phyloP scores from a whole-genome alignment of 2,113 vertebrate species.

The Thamnaconus septentrionalis region DNA sequence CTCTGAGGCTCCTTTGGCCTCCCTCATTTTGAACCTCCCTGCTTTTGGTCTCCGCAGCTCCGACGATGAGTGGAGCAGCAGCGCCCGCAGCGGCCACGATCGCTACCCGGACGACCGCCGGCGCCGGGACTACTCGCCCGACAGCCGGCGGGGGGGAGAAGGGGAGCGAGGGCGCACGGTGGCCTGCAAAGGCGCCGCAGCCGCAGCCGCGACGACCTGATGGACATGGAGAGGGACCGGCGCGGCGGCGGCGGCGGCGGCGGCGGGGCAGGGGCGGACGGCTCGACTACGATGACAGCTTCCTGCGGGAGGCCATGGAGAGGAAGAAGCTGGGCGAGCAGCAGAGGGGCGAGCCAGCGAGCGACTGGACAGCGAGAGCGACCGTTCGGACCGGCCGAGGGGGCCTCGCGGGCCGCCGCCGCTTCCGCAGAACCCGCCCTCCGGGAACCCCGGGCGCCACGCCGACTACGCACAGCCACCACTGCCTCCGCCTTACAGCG shows the following conservation, averaged over 20 bases:
- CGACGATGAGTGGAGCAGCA: constrained; percentile 75
- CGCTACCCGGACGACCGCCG: constrained; percentile 64
- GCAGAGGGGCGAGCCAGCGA: constrained; percentile 76
- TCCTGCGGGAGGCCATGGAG: constrained; percentile 83
- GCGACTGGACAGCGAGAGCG: constrained; percentile 73
- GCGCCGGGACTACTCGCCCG: constrained; percentile 70
- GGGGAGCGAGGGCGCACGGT: not conserved
- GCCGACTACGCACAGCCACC: constrained; percentile 60
- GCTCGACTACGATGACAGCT: constrained; percentile 77
- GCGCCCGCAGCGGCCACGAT: constrained; percentile 59
- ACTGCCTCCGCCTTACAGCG: constrained; percentile 78
- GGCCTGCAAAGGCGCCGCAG: constrained; percentile 71
- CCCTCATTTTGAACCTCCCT: not conserved
- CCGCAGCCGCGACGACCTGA: constrained; percentile 85
- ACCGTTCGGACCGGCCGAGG: constrained; percentile 65
- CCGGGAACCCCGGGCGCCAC: constrained; percentile 58
- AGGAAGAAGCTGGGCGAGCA: constrained; percentile 79
- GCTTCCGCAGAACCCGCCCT: constrained; percentile 65
- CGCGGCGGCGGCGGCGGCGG: constrained; percentile 13
- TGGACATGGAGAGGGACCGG: constrained; percentile 64
- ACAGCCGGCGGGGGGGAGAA: constrained; percentile 29
- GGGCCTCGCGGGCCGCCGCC: constrained; percentile 65
- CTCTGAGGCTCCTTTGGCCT: too few species aligned
- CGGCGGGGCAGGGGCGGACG: constrained; percentile 36
- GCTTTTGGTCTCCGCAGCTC: constrained; percentile 53